Conservation (phyloP, 37 sponge, comb jelly and placozoan species). For the Dysidea cf. avara region DNA sequence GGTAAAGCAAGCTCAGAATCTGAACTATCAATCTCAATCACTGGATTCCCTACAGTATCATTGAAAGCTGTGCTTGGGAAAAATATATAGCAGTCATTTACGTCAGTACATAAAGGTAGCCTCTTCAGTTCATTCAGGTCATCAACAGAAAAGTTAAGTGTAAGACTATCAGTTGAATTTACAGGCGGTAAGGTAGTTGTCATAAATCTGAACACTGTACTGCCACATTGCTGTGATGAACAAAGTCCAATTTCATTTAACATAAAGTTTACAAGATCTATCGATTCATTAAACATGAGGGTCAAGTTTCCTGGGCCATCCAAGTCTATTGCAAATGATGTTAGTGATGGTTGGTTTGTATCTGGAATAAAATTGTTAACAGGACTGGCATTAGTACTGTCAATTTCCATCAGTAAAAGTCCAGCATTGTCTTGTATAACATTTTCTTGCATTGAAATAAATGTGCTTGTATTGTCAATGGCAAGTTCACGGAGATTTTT, state of each 20-base stretch:
- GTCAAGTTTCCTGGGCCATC: conserved; percentile 50
- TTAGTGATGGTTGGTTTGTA: conserved; percentile 41
- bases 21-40: conserved; percentile 20
- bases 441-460: conserved; percentile 28
- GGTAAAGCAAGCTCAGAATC: conserved; percentile 15
- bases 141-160: conserved; percentile 14
- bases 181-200: conserved; percentile 21
- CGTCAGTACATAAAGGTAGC: conserved; percentile 57
- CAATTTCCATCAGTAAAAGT: conserved; percentile 27
- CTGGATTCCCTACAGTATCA: conserved; percentile 67
- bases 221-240: not conserved
- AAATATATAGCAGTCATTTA: conserved; percentile 66
- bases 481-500: conserved; percentile 64
- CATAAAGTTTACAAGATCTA: conserved; percentile 34
- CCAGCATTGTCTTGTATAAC: conserved; percentile 53
- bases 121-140: conserved; percentile 80
- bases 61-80: conserved; percentile 55
- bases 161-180: conserved; percentile 13
- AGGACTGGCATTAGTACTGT: conserved; percentile 6
- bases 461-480: conserved; percentile 44
- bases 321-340: conserved; percentile 58
- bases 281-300: conserved; percentile 76
- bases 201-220: not conserved
- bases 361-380: conserved; percentile 45
- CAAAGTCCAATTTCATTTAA: conserved; percentile 32